phyloP scores from a whole-genome alignment of 2,113 vertebrate genomes.

The Dryoscopus gambensis region DNA sequence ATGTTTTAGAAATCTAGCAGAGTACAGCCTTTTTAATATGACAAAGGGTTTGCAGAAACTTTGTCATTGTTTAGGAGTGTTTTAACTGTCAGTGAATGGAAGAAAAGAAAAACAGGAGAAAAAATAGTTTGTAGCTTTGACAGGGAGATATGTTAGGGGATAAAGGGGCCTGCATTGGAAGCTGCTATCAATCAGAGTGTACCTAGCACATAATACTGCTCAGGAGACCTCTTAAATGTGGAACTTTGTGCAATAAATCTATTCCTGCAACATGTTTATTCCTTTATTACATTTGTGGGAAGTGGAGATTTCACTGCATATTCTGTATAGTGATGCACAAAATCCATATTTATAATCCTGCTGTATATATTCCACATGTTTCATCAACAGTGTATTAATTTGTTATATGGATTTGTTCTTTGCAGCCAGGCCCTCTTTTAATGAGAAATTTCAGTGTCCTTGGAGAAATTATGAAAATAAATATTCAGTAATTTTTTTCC shows the following conservation, averaged over 20 bases:
- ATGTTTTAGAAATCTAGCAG: background rate
- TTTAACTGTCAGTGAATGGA: background rate
- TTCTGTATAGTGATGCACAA: background rate
- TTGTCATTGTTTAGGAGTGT: background rate
- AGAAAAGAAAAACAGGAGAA: background rate
- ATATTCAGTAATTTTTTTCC: background rate
- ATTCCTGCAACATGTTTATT: slow-evolving; percentile 8
- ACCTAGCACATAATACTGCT: background rate
- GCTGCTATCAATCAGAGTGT: slow-evolving; percentile 11
- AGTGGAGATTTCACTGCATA: background rate
- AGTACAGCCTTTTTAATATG: background rate
- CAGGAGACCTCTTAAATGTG: slow-evolving; percentile 38
- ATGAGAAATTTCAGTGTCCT: background rate
- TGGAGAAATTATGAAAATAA: background rate
- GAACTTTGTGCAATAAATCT: slow-evolving; percentile 15
- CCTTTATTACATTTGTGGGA: background rate
- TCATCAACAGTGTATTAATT: background rate
- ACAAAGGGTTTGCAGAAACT: background rate
- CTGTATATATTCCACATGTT: background rate
- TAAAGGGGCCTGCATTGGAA: background rate
- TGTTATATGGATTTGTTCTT: slow-evolving; percentile 8
- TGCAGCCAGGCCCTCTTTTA: background rate
- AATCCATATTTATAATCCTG: slow-evolving; percentile 1
- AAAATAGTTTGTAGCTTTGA: background rate
- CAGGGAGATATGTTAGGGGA: background rate